phyloP scores from a whole-genome alignment of 2,797 vertebrate genomes.

The Sebastes trivittatus region DNA sequence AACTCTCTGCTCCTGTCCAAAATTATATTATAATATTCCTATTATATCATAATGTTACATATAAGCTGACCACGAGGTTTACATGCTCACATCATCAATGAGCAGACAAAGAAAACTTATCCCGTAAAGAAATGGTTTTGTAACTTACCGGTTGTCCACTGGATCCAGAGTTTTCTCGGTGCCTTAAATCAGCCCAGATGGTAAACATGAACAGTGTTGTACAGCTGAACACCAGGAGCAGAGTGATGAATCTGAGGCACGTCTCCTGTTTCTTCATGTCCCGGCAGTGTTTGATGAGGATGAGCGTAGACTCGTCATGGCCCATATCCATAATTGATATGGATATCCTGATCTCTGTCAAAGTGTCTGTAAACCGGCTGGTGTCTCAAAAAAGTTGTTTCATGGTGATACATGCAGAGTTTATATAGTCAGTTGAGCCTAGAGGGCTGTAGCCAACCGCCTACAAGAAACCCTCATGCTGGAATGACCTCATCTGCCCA shows the following conservation, averaged over 20 bases:
- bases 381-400: not conserved
- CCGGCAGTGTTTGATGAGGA: constrained; percentile 48
- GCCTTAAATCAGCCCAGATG: not conserved
- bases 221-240: constrained; percentile 44
- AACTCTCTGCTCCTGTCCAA: too few species aligned
- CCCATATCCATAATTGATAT: not conserved
- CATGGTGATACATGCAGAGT: not conserved
- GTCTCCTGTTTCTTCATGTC: constrained; percentile 58
- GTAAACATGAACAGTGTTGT: not conserved
- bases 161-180: not conserved
- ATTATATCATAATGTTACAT: not conserved
- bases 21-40: too few species aligned
- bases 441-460: not conserved
- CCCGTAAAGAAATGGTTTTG: not conserved
- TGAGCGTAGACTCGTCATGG: not conserved
- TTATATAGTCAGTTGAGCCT: constrained; percentile 12
- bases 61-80: not conserved
- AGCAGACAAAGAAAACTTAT: not conserved
- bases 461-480: not conserved
- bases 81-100: not conserved
- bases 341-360: not conserved
- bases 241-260: constrained; percentile 18
- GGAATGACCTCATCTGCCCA: constrained; percentile 18
- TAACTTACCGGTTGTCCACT: not conserved
- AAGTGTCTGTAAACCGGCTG: not conserved